Evolutionary conservation across 2,888 invertebrate species (phyloP), one percentile per base, ranked within the genome.

Genomic region (Phania funesta): DNA sequence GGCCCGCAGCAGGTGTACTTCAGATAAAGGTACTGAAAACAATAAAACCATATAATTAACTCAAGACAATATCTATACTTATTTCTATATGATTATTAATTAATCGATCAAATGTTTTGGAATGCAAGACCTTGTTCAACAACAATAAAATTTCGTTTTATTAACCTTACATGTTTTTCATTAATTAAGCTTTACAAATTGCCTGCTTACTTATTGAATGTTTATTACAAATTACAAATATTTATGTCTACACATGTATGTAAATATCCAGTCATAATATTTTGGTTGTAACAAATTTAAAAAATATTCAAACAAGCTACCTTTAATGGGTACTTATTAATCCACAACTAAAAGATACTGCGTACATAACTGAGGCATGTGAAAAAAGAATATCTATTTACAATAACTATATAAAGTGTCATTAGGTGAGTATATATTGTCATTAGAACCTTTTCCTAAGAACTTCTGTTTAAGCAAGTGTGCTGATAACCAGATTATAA

Each of bases 1-100:
- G 94, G 11, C 95, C 95, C 68, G 95, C 94, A 48, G 96, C 95
- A 50, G 95, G 91, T 91, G 89, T 16, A 91, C 89, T 85, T 91
- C 91, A 1, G 90, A 90, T 26, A 91, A 86, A 79, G 91, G 91
- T 86, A 91, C 91, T 91, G 35, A 5, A 74, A 81, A 9, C 8
- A 46, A 20, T 24, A n/a, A n/a, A n/a, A 20, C 9, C 18, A 44
- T 29, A 29, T 0, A n/a, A n/a, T n/a, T n/a, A n/a, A n/a, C n/a
- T n/a, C n/a, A n/a, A n/a, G n/a, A n/a, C n/a, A n/a, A n/a, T n/a
- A n/a, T n/a, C n/a, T n/a, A n/a, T n/a, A n/a, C n/a, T n/a, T n/a
- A n/a, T n/a, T n/a, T n/a, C n/a, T n/a, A n/a, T n/a, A n/a, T n/a
- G n/a, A n/a, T n/a, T n/a, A 6, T 6, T 26, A 26, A 26, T 26